Evolutionary conservation across 2,113 vertebrate species (phyloP), one percentile per base, ranked within the genome.

Genomic region (Carettochelys insculpta): DNA sequence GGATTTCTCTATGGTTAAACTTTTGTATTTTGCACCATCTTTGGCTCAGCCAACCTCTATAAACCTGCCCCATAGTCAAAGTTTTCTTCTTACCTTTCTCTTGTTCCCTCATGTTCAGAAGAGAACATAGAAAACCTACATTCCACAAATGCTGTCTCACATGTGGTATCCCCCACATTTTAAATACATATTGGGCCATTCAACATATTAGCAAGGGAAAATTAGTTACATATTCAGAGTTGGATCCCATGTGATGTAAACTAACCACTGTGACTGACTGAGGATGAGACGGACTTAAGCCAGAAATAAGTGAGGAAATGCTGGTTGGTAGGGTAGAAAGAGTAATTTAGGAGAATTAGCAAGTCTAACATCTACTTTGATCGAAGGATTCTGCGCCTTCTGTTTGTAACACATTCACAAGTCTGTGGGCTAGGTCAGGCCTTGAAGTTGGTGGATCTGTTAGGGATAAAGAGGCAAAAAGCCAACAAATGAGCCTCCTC

Each of bases 261-360:
- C 27, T 11, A 27, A 27, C 11, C 27, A 38, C 34, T 38, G 34
- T 79, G 65, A 11, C 0, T 54, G 43, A 77, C 41, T 9, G 5
- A 10, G 11, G 0, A 0, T 13, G 19, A 48, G 17, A 78, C 12
- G 86, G 52, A n/a, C 19, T 86, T 58, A 11, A 4, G 27, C 41
- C 53, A 94, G 84, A 52, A 25, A 53, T 56, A 31, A 53, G 8
- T 38, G 61, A 68, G 61, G n/a, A 68, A 38, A 68, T 38, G n/a
- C 24, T 51, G 61, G 24, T 48, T 48, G 61, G 34, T 19, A 43
- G 24, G 77, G 83, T 4, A 41, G 41, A 51, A 45, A 77, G 11
- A 76, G n/a, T 45, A 81, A 54, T 1, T n/a, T 0, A 0, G 31
- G 56, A 27, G 47, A 85, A 10, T 38, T 38, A 82, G 56, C 7